phyloP scores from a whole-genome alignment of 2,113 vertebrate genomes.

The Rhynchomys soricoides region DNA sequence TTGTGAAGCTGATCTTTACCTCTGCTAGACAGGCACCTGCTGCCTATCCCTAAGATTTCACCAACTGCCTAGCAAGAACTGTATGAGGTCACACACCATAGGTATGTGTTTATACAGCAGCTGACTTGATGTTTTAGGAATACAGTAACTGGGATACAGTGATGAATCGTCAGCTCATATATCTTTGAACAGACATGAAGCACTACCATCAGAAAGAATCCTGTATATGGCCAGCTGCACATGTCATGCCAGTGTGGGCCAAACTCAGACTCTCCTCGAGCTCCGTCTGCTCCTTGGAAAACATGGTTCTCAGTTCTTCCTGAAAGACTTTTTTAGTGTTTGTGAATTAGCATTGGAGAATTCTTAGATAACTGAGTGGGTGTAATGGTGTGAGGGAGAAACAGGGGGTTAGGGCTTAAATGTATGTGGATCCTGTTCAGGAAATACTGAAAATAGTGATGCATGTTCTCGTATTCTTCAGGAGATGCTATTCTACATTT shows the following conservation, averaged over 20 bases:
- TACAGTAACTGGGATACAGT: not conserved
- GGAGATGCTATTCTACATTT: not conserved
- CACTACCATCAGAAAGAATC: not conserved
- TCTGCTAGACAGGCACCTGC: not conserved
- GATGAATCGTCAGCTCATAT: not conserved
- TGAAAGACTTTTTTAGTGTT: not conserved
- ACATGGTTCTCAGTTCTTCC: not conserved
- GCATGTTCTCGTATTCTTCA: not conserved
- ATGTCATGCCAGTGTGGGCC: accelerated
- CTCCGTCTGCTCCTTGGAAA: not conserved
- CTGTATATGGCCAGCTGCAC: accelerated
- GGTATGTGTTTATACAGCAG: not conserved
- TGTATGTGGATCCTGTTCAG: not conserved
- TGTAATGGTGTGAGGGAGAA: not conserved
- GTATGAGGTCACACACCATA: not conserved
- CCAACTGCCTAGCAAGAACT: not conserved
- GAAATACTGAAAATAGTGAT: constrained; percentile 28
- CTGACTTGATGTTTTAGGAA: not conserved
- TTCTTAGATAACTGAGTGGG: constrained; percentile 58
- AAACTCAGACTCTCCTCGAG: accelerated
- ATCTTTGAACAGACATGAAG: not conserved
- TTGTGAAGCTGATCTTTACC: not conserved
- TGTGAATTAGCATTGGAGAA: constrained; percentile 66
- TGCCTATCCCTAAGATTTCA: not conserved
- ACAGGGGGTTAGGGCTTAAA: constrained; percentile 7